phyloP scores from a whole-genome alignment of 2,797 vertebrate genomes.

The Ceyx erithaca region DNA sequence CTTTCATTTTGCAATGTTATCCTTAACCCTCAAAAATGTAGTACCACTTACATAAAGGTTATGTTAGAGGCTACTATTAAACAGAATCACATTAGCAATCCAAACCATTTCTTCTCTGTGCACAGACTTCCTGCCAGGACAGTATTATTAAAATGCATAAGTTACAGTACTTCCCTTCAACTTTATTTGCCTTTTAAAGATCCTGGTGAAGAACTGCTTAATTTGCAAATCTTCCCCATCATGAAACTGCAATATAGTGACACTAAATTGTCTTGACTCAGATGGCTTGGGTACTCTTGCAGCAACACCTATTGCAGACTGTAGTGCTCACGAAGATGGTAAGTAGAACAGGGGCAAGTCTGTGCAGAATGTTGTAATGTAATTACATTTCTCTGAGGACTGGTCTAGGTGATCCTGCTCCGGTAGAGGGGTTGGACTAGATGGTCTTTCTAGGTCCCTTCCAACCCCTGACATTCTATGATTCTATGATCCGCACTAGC shows the following conservation, averaged over 20 bases:
- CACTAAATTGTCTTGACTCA: not conserved
- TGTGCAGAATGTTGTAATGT: not conserved
- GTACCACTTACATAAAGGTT: slow-evolving; percentile 42
- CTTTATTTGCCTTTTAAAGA: slow-evolving; percentile 2
- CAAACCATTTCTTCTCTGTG: slow-evolving; percentile 30
- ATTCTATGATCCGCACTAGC: too few relatives aligned
- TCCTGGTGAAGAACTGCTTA: not conserved
- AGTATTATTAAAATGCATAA: slow-evolving; percentile 38
- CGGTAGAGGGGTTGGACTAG: too few relatives aligned
- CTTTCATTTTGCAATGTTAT: slow-evolving; percentile 37
- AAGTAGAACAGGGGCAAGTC: not conserved
- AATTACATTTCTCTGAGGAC: not conserved
- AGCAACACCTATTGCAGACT: not conserved
- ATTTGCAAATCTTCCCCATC: not conserved
- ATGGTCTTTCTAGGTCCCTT: too few relatives aligned
- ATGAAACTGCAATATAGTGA: not conserved
- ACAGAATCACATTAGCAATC: slow-evolving; percentile 15
- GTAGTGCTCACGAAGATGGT: not conserved
- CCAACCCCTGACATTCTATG: too few relatives aligned
- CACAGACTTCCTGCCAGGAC: not conserved
- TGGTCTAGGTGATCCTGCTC: too few relatives aligned
- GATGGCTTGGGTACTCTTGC: not conserved
- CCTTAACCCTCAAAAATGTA: slow-evolving; percentile 9
- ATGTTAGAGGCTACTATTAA: slow-evolving; percentile 15
- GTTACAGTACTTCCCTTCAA: slow-evolving; percentile 1